Evolutionary conservation across 2,888 invertebrate species (phyloP).

Genomic region (Gymnosoma rotundatum): DNA sequence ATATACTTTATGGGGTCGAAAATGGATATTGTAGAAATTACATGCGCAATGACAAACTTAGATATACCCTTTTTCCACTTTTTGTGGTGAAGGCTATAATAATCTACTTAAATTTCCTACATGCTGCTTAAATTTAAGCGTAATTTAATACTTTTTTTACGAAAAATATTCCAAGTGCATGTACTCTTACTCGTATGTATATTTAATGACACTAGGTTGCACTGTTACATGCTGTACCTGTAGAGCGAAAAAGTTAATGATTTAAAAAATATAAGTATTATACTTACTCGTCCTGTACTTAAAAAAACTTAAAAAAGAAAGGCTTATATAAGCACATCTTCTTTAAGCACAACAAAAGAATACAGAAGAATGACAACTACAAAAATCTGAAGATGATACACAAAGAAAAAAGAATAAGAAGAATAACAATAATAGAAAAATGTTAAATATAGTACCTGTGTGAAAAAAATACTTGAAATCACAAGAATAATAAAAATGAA

Average conservation of each 20-base stretch:
- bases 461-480: conserved; percentile 66
- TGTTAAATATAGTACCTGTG: conserved; percentile 62
- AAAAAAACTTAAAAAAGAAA: conserved; percentile 27
- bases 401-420: conserved; percentile 42
- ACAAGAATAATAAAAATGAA: conserved; percentile 45
- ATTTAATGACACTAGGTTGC: conserved; percentile 54
- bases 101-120: background rate
- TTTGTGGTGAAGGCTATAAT: too few relatives aligned
- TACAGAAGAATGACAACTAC: conserved; percentile 48
- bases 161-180: background rate
- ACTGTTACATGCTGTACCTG: conserved; percentile 40
- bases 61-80: too few relatives aligned
- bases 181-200: conserved; percentile 21
- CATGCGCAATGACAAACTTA: too few relatives aligned
- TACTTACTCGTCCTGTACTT: conserved; percentile 17
- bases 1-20: too few relatives aligned
- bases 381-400: conserved; percentile 39
- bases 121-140: conserved; percentile 46
- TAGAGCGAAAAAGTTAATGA: conserved; percentile 55
- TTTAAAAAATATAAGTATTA: conserved; percentile 39
- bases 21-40: too few relatives aligned
- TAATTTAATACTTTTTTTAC: conserved; percentile 49
- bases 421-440: conserved; percentile 46
- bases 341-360: conserved; percentile 63
- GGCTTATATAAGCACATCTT: conserved; percentile 72